These are phyloP conservation scores for Cheilosia soror DNA, from an alignment of 2,888 invertebrate genomes.

Conservation along the genomic window DNA sequence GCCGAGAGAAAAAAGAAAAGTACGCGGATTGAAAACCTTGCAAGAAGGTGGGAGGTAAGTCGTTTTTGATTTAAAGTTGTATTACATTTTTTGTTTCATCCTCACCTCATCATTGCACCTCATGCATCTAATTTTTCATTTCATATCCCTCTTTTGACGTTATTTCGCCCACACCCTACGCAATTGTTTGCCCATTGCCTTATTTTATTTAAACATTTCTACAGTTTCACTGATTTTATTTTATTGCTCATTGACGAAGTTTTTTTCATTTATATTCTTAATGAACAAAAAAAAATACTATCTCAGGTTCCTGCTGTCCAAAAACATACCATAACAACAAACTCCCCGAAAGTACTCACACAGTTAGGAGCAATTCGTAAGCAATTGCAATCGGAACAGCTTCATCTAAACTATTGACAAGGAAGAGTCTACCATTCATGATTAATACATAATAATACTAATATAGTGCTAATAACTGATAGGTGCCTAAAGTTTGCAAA, in stretches of 20 bases:
- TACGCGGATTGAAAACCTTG: slow-evolving; percentile 81
- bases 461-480: slow-evolving; percentile 60
- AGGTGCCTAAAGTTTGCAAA: slow-evolving; percentile 62
- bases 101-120: neutral
- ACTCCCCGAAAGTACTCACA: slow-evolving; percentile 85
- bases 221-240: no score
- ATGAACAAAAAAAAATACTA: slow-evolving; percentile 19
- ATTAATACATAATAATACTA: slow-evolving; percentile 28
- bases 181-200: neutral
- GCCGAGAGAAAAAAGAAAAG: slow-evolving; percentile 63
- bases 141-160: neutral
- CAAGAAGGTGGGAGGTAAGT: slow-evolving; percentile 85
- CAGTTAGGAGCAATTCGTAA: slow-evolving; percentile 88
- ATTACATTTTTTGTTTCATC: neutral
- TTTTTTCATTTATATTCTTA: neutral
- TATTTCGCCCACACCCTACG: neutral
- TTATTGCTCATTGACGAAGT: neutral
- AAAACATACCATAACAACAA: slow-evolving; percentile 80
- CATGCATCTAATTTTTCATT: no score
- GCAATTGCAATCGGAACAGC: slow-evolving; percentile 88
- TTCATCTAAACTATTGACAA: slow-evolving; percentile 84
- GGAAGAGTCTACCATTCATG: neutral
- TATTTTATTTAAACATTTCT: no score
- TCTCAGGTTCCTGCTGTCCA: slow-evolving; percentile 88
- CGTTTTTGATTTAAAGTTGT: neutral